phyloP scores from a whole-genome alignment of 2,888 invertebrate species.

The Ariolimax columbianus region DNA sequence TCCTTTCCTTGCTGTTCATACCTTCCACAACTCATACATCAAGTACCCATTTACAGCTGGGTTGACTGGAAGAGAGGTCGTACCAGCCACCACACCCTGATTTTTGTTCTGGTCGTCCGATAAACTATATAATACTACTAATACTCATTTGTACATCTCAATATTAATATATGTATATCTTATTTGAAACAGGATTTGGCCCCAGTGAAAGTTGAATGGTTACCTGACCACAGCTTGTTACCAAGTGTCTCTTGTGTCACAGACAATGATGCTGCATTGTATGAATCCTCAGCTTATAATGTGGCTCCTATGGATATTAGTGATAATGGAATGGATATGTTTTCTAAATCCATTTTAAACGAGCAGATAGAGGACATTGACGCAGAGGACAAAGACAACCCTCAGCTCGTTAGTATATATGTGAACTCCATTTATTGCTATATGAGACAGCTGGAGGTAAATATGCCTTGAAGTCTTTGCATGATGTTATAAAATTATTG shows the following conservation, averaged over 20 bases:
- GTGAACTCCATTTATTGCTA: slow-evolving; percentile 93
- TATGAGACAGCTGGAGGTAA: slow-evolving; percentile 86
- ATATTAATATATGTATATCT: neutral
- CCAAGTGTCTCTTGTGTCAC: slow-evolving; percentile 6
- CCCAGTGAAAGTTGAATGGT: slow-evolving; percentile 52
- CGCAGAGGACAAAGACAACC: slow-evolving; percentile 85
- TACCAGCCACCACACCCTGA: too few species aligned
- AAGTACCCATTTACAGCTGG: too few species aligned
- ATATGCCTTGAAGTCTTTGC: neutral
- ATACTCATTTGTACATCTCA: too few species aligned
- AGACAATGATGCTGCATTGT: slow-evolving; percentile 34
- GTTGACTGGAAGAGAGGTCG: too few species aligned
- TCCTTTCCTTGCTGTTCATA: too few species aligned
- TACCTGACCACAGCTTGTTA: slow-evolving; percentile 45
- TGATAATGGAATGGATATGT: slow-evolving; percentile 69
- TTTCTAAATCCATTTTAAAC: slow-evolving; percentile 62
- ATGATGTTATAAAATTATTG: too few species aligned
- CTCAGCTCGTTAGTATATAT: slow-evolving; percentile 89
- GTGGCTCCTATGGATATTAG: slow-evolving; percentile 71
- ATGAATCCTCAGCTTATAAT: slow-evolving; percentile 48
- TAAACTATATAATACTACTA: too few species aligned
- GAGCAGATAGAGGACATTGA: slow-evolving; percentile 83
- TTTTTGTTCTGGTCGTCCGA: too few species aligned
- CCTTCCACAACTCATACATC: too few species aligned
- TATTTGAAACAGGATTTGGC: slow-evolving; percentile 33